Conservation (phyloP, 2,888 invertebrate genomes). For the Morpho deidamia region DNA sequence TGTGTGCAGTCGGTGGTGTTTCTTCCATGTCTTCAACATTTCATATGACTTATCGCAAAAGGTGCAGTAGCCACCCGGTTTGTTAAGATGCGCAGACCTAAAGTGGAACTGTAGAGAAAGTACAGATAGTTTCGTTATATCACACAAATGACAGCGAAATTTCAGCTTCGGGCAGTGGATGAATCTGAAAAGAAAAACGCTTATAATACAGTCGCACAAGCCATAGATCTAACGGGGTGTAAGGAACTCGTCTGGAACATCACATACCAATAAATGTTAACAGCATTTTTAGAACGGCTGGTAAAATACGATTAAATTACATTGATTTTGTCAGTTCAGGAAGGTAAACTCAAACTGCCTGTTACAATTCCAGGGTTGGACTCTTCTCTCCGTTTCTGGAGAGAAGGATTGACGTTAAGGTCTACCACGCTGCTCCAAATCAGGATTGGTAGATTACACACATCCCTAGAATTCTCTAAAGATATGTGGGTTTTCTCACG, state of each 20-base stretch:
- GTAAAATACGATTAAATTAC: no score
- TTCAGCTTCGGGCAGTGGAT: conserved; percentile 29
- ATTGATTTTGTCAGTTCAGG: no score
- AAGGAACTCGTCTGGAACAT: neutral
- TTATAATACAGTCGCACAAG: neutral
- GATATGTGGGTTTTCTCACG: no score
- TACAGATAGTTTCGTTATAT: conserved; percentile 18
- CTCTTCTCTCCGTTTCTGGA: no score
- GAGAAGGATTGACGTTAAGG: no score
- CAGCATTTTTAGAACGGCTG: no score
- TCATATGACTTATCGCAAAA: conserved; percentile 36
- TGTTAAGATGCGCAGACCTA: conserved; percentile 42
- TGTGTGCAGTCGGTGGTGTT: conserved; percentile 38
- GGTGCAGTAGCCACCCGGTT: conserved; percentile 41
- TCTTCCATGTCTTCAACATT: conserved; percentile 33
- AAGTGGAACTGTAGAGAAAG: conserved; percentile 48
- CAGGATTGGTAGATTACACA: no score
- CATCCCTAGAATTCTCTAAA: no score
- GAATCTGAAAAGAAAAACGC: conserved; percentile 32
- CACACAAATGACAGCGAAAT: conserved; percentile 40
- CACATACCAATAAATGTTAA: no score
- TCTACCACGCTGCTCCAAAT: no score
- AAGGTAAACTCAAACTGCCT: no score
- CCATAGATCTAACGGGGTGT: neutral
- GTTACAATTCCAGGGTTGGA: no score